Base-by-base conservation (phyloP, 2,797 vertebrate genomes). In the Iguana delicatissima region DNA sequence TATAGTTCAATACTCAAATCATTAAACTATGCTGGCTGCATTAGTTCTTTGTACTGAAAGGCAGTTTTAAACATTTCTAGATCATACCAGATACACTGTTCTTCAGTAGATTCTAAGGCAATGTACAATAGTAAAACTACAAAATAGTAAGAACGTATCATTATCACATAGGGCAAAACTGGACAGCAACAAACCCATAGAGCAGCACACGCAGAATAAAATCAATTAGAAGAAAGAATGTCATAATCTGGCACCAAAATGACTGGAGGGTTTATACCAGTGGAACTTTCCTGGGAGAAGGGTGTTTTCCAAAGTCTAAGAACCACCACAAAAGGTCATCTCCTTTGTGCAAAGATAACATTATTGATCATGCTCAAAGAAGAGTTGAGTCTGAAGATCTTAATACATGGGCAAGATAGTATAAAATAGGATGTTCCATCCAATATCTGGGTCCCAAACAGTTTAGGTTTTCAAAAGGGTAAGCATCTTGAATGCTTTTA, bases 1-100 rank as follows among this genome's bases (percentile, higher is more conserved):
- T 46, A 46, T 46, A 46, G 42, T 46, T 46, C 42, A 46, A 46
- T 46, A 46, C 42, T 46, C 42, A 46, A 46, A 46, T 46, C 42
- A 46, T 46, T 46, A 46, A 46, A 46, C 42, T 46, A 46, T 46
- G 42, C 42, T 46, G 42, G 42, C 16, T 59, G 57, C 16, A 3
- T 86, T 86, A 94, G 1, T 86, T 79, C 88, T 91, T 77, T 32
- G 67, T 93, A 94, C 92, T 84, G 59, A 88, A 85, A 80, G 89
- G 50, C 76, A 90, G 89, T 94, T 94, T 94, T 72, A 62, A 59
- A 62, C 22, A 59, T 24, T 38, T 62, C 57, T 62, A 62, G n/a
- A 82, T 20, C 20, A 4, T 4, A 3, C 35, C 38, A 38, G 8
- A 22, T 57, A 69, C 29, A 69, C 67, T 69, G 67, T 4, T 69